Evolutionary conservation across 1,140 invertebrate genomes (phyloP).

Genomic region (Drosophila azteca): DNA sequence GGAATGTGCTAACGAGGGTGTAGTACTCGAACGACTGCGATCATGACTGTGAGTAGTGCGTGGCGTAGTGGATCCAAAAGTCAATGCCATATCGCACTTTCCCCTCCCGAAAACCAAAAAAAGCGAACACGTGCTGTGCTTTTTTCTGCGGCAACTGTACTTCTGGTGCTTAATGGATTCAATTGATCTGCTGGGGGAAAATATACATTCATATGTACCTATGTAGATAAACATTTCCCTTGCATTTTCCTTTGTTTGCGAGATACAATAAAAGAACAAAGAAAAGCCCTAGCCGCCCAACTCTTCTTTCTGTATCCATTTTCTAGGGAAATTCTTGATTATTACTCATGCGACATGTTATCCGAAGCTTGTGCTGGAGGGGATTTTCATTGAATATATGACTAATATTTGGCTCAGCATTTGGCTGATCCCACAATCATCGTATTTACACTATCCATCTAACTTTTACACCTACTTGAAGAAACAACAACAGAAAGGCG

Average conservation of each 20-base stretch:
- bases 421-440: constrained; percentile 28
- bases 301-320: background rate
- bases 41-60: constrained; percentile 27
- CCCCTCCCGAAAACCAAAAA: constrained; percentile 3
- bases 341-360: constrained; percentile 43
- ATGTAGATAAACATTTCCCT: constrained; percentile 21
- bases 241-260: constrained; percentile 28
- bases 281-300: constrained; percentile 25
- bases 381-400: constrained; percentile 19
- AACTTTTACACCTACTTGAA: constrained; percentile 62
- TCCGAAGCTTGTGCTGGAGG: background rate
- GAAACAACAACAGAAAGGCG: constrained; percentile 30
- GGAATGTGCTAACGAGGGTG: constrained; percentile 23
- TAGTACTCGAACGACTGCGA: too few species aligned
- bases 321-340: background rate
- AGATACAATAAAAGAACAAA: constrained; percentile 40
- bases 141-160: constrained; percentile 51
- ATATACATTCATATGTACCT: background rate
- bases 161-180: constrained; percentile 19
- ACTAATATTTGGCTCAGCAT: constrained; percentile 29
- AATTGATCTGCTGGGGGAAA: background rate
- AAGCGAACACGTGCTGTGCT: constrained; percentile 23
- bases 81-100: constrained; percentile 48
- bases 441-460: constrained; percentile 29
- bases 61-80: constrained; percentile 34